A percentile compares a stretch with the other conserved stretches of the same genome.
Conservation (phyloP, 2,797 vertebrate species). For the Parauchenoglanis ngamensis region DNA sequence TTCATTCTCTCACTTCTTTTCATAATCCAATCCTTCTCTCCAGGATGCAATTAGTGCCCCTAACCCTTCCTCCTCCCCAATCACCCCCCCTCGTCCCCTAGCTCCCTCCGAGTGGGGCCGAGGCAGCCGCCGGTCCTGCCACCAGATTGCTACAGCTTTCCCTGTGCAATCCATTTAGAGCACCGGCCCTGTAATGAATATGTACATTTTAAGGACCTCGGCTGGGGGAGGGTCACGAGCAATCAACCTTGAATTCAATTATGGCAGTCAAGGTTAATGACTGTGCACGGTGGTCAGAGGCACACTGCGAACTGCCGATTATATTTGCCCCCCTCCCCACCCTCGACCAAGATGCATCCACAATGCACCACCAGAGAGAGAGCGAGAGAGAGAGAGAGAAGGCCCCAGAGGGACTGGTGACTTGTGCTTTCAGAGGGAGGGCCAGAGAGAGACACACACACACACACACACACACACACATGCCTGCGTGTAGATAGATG, state of each 20-base stretch:
- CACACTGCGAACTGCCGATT: slow-evolving; percentile 89
- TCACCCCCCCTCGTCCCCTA: neutral
- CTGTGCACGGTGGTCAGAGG: slow-evolving; percentile 95
- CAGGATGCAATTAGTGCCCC: slow-evolving; percentile 99
- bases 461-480: no score
- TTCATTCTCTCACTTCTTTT: slow-evolving; percentile 99
- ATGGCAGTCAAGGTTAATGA: slow-evolving; percentile 99
- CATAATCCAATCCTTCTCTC: slow-evolving; percentile 98
- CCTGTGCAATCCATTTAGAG: slow-evolving; percentile 98
- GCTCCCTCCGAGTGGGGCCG: neutral
- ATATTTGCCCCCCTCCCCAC: slow-evolving; percentile 67
- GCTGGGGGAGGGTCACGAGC: slow-evolving; percentile 91
- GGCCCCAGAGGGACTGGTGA: slow-evolving; percentile 34
- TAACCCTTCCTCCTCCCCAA: slow-evolving; percentile 60
- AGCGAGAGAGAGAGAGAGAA: slow-evolving; percentile 72
- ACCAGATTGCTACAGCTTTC: slow-evolving; percentile 90
- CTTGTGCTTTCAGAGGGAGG: slow-evolving; percentile 37
- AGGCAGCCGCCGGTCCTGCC: slow-evolving; percentile 2
- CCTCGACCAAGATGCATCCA: slow-evolving; percentile 82
- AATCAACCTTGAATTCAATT: slow-evolving; percentile 99
- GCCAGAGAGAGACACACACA: slow-evolving; percentile 13
- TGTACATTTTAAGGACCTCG: slow-evolving; percentile 95
- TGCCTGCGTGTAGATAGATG: slow-evolving; percentile 64
- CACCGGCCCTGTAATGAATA: slow-evolving; percentile 91
- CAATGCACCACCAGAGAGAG: slow-evolving; percentile 77